Percentiles rank a stretch among this genome's conserved stretches.
Conservation (phyloP, 2,888 invertebrate genomes). For the Caenorhabditis parvicauda region DNA sequence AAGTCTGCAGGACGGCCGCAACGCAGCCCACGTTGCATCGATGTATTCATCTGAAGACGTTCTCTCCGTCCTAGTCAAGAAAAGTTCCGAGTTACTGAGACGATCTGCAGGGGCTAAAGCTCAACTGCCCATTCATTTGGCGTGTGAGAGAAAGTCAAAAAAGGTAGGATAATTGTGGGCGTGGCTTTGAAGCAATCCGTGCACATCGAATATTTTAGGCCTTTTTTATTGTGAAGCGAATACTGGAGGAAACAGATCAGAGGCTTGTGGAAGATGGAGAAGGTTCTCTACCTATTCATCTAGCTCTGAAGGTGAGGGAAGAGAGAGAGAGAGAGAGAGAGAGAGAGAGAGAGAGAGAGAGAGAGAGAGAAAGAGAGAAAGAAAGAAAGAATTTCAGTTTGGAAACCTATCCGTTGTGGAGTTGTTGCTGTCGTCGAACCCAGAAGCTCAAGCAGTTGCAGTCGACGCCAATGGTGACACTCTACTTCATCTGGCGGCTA, state of each 20-base stretch:
- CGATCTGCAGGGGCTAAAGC: slow-evolving; percentile 82
- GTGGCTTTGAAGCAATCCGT: background rate
- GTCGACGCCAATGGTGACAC: slow-evolving; percentile 77
- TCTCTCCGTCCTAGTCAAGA: slow-evolving; percentile 81
- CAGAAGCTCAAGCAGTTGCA: slow-evolving; percentile 77
- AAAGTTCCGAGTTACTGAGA: slow-evolving; percentile 81
- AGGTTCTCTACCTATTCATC: slow-evolving; percentile 52
- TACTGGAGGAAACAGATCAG: slow-evolving; percentile 83
- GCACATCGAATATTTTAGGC: no score
- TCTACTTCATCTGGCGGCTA: slow-evolving; percentile 89
- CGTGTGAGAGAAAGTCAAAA: slow-evolving; percentile 86
- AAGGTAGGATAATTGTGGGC: slow-evolving; percentile 64
- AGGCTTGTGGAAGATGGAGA: slow-evolving; percentile 70
- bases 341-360: background rate
- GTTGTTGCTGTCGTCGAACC: slow-evolving; percentile 81
- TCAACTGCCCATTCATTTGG: slow-evolving; percentile 91
- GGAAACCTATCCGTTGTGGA: slow-evolving; percentile 93
- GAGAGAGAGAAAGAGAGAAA: background rate
- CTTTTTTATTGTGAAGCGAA: slow-evolving; percentile 81
- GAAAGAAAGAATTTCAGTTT: slow-evolving; percentile 66
- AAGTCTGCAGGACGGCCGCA: slow-evolving; percentile 83
- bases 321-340: background rate
- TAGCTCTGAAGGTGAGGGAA: slow-evolving; percentile 42
- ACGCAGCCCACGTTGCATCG: slow-evolving; percentile 88
- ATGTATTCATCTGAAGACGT: slow-evolving; percentile 92